Percentiles rank a stretch among this genome's conserved stretches.
Evolutionary conservation across 2,113 vertebrate species (phyloP).

Genomic region (Microtus richardsoni): DNA sequence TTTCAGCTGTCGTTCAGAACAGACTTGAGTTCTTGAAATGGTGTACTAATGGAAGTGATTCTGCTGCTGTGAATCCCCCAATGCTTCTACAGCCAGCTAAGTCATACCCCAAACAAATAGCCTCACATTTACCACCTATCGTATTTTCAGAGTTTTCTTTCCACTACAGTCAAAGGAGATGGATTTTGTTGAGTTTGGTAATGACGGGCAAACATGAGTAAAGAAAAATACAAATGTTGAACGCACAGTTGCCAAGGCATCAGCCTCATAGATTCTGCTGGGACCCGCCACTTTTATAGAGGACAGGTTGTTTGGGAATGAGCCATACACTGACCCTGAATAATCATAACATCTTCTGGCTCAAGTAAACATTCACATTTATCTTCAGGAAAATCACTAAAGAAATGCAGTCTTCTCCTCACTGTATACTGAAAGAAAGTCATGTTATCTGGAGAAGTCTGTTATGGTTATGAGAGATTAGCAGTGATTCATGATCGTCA

Average conservation of each 20-base stretch:
- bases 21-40: constrained; percentile 44
- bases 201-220: background rate
- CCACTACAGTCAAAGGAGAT: constrained; percentile 6
- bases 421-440: constrained; percentile 43
- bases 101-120: constrained; percentile 68
- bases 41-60: constrained; percentile 39
- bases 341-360: constrained; percentile 49
- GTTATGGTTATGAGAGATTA: constrained; percentile 68
- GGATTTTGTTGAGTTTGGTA: constrained; percentile 31
- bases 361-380: constrained; percentile 57
- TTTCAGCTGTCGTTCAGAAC: background rate
- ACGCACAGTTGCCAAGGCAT: background rate
- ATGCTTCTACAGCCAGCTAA: constrained; percentile 62
- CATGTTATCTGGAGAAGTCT: constrained; percentile 75
- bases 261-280: background rate
- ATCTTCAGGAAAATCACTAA: constrained; percentile 55
- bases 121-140: constrained; percentile 14
- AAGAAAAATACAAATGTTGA: background rate
- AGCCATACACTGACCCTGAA: constrained; percentile 15
- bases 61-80: constrained; percentile 53
- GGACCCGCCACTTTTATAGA: background rate
- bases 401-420: constrained; percentile 36
- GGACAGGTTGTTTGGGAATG: background rate
- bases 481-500: constrained; percentile 64
- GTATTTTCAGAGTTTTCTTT: constrained; percentile 42